Base-by-base conservation (phyloP, 2,797 vertebrate species). In the Aplochiton taeniatus region DNA sequence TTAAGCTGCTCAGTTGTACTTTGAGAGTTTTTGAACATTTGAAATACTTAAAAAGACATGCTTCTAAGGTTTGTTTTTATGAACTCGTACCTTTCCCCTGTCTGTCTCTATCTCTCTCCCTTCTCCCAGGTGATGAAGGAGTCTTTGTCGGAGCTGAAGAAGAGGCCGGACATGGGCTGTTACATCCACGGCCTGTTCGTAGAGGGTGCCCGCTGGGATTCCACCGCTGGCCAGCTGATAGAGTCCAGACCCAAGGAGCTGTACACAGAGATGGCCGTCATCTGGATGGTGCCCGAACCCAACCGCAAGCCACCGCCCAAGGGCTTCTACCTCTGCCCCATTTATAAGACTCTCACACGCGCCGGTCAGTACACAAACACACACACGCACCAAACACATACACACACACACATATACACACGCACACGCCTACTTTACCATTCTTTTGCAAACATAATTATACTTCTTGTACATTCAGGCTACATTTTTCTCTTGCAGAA, bases 291-390 rank as follows among this genome's bases (percentile, higher is more conserved):
- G 53, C 96, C 96, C 0, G 80, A 84, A 6, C 59, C 93, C 43
- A 85, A 93, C 74, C 90, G 90, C 76, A 92, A 85, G 70, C 59
- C 83, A 4, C 88, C 89, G 0, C 20, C 76, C 18, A 86, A 87
- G 0, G 86, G 91, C 70, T 76, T 91, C 83, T 98, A 97, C 61
- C 3, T 96, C 20, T 96, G 96, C 78, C 95, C 95, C 31, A 93
- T 97, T 86, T 98, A 97, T 45, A 98, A 96, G 87, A 98, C 95
- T 0, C 92, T 96, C 56, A 94, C 93, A 41, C 91, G 94, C 0
- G 95, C 95, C 70, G 96, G 95, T 98, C 84, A 19, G 89, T 72
- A 18, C 65, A 44, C 48, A 19, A 42, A 18, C 8, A 43, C n/a
- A n/a, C n/a, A n/a, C n/a, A n/a, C n/a, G n/a, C n/a, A n/a, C n/a